These are phyloP conservation scores for Umimayanthus kanabou DNA, from an alignment of 92 coral and sea anemone genomes.

Conservation along the genomic window DNA sequence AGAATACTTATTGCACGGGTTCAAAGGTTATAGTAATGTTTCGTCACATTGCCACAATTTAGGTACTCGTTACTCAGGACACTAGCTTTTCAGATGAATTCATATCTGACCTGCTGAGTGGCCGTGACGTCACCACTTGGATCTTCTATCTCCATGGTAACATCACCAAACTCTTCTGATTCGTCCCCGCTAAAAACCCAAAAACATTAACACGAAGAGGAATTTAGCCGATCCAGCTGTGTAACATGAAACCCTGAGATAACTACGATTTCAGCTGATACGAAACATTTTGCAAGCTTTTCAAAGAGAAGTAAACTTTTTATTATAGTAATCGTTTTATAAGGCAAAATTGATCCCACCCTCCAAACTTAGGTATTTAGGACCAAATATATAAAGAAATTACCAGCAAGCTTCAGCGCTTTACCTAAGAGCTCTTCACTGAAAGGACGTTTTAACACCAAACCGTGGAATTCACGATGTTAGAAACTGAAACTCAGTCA, in stretches of 20 bases:
- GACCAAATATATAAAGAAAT: too few relatives aligned
- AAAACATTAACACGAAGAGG: background rate
- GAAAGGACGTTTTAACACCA: background rate
- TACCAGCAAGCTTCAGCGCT: background rate
- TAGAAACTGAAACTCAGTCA: too few relatives aligned
- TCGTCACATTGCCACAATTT: too few relatives aligned
- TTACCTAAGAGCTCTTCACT: background rate
- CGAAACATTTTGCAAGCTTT: too few relatives aligned
- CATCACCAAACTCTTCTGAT: constrained; percentile 85
- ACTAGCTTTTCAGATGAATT: too few relatives aligned
- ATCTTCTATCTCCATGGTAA: constrained; percentile 70
- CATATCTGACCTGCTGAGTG: constrained; percentile 66
- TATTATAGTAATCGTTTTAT: background rate
- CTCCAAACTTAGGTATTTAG: background rate
- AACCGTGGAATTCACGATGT: too few relatives aligned
- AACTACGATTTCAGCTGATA: background rate
- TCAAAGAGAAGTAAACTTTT: background rate
- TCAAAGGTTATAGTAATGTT: too few relatives aligned
- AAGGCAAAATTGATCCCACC: background rate
- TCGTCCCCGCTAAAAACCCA: constrained; percentile 57
- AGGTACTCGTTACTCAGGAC: too few relatives aligned
- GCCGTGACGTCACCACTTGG: constrained; percentile 59
- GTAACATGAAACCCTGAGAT: background rate
- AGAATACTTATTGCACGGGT: too few relatives aligned
- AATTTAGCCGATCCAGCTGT: background rate